Evolutionary conservation across 2,888 invertebrate genomes (phyloP).

Genomic region (Agrotis exclamationis): DNA sequence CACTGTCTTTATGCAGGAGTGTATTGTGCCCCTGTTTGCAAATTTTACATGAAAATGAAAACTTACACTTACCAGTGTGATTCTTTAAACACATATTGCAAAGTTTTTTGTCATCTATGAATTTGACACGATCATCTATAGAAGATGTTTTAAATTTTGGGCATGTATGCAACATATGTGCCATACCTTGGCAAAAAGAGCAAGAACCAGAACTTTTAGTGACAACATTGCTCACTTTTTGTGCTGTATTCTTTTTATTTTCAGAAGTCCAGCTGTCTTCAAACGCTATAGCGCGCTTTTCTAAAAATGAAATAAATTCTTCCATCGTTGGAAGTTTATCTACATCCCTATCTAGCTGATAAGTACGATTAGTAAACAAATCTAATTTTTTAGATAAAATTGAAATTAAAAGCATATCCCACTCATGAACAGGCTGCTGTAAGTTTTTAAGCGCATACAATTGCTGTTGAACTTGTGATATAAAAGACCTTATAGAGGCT

Average conservation of each 20-base stretch:
- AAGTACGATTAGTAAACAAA: not conserved
- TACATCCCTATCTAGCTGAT: conserved; percentile 1
- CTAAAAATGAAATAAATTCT: conserved; percentile 2
- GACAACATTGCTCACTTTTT: conserved; percentile 10
- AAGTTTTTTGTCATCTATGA: conserved; percentile 1
- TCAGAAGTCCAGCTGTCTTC: not conserved
- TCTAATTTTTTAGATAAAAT: not conserved
- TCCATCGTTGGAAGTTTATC: conserved; percentile 5
- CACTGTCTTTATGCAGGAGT: conserved; percentile 9
- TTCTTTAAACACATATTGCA: conserved; percentile 7
- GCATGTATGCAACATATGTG: not conserved
- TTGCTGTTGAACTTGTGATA: not conserved
- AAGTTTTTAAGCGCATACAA: not conserved
- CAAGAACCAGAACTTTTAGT: not conserved
- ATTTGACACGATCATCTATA: conserved; percentile 8
- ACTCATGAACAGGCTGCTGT: not conserved
- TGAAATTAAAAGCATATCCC: not conserved
- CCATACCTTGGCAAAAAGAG: not conserved
- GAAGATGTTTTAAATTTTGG: conserved; percentile 1
- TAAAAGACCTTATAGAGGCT: not conserved
- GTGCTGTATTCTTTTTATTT: not conserved
- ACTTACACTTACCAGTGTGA: conserved; percentile 8
- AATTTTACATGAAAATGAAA: conserved; percentile 7
- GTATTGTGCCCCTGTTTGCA: conserved; percentile 4
- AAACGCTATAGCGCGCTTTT: conserved; percentile 6